Evolutionary conservation across 2,888 invertebrate genomes (phyloP).

Genomic region (Hipparchia semele): DNA sequence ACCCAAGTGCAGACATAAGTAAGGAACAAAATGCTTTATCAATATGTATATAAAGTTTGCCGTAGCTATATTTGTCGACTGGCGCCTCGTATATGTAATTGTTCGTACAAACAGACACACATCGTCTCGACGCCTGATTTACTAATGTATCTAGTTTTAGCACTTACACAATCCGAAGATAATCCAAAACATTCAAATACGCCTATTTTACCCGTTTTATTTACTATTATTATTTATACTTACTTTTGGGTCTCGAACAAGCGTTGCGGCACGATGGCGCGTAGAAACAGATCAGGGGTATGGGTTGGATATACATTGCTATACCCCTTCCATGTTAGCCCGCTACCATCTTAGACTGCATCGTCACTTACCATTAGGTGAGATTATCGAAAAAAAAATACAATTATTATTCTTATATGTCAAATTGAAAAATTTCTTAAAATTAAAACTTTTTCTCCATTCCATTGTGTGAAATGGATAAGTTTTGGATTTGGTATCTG

Average conservation of each 20-base stretch:
- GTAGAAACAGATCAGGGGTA: too few relatives aligned
- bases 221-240: slow-evolving; percentile 20
- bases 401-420: too few relatives aligned
- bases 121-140: slow-evolving; percentile 66
- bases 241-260: slow-evolving; percentile 1
- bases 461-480: too few relatives aligned
- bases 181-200: slow-evolving; percentile 42
- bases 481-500: too few relatives aligned
- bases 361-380: too few relatives aligned
- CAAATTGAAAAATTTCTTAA: too few relatives aligned
- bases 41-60: slow-evolving; percentile 54
- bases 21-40: slow-evolving; percentile 45
- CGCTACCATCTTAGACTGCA: too few relatives aligned
- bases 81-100: slow-evolving; percentile 78
- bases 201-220: slow-evolving; percentile 15
- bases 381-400: too few relatives aligned
- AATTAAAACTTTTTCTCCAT: too few relatives aligned
- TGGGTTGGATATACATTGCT: too few relatives aligned
- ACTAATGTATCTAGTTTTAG: slow-evolving; percentile 78
- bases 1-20: slow-evolving; percentile 41
- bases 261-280: neutral
- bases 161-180: slow-evolving; percentile 58
- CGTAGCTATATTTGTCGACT: slow-evolving; percentile 69
- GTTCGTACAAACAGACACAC: slow-evolving; percentile 69
- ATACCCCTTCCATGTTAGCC: too few relatives aligned